phyloP scores from a whole-genome alignment of 2,888 invertebrate genomes.

The Leptopilina myrica region DNA sequence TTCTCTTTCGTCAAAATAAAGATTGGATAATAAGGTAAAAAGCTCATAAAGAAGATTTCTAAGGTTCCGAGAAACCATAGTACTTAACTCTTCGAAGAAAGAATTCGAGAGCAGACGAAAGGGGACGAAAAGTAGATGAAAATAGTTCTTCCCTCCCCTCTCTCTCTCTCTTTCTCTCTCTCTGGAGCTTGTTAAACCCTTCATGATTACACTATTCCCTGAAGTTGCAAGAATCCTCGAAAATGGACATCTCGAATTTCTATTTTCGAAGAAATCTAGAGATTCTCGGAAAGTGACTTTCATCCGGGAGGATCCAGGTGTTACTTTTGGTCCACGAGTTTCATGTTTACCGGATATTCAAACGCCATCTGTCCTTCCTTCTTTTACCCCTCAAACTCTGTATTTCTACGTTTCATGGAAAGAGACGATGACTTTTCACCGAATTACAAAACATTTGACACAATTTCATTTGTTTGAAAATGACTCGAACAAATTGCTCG shows the following conservation, averaged over 20 bases:
- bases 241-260: constrained; percentile 28
- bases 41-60: constrained; percentile 17
- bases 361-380: constrained; percentile 6
- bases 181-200: constrained; percentile 27
- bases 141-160: background rate
- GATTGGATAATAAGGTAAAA: constrained; percentile 33
- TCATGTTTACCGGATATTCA: constrained; percentile 2
- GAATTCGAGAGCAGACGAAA: constrained; percentile 17
- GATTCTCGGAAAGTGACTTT: constrained; percentile 18
- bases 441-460: constrained; percentile 14
- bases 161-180: too few relatives aligned
- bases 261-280: constrained; percentile 24
- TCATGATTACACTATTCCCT: constrained; percentile 11
- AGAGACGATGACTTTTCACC: background rate
- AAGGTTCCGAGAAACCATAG: constrained; percentile 6
- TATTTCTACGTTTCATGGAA: constrained; percentile 30
- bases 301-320: constrained; percentile 21
- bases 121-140: constrained; percentile 23
- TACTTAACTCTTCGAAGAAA: constrained; percentile 31
- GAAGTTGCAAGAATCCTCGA: constrained; percentile 6
- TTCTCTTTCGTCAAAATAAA: constrained; percentile 5
- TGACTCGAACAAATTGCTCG: background rate
- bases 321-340: background rate
- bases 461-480: constrained; percentile 3
- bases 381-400: background rate